A percentile compares a stretch with the other conserved stretches of the same genome.
Evolutionary conservation across 2,113 vertebrate species (phyloP).

Genomic region (Elephantulus edwardii): DNA sequence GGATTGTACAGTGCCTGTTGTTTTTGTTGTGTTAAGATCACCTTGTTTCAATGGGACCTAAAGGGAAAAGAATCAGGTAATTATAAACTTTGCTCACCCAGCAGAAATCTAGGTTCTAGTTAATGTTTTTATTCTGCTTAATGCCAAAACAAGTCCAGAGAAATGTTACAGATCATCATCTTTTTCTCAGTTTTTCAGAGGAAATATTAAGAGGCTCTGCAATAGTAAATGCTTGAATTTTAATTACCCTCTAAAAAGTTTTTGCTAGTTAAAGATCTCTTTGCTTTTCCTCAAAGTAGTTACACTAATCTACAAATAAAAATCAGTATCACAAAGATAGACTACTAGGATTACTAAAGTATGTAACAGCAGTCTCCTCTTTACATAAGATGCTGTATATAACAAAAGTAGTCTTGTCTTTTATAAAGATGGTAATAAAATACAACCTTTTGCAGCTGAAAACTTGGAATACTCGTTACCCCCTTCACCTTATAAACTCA

Average conservation of each 20-base stretch:
- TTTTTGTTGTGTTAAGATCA: not conserved
- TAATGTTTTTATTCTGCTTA: slow-evolving; percentile 33
- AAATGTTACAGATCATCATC: not conserved
- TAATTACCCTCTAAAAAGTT: not conserved
- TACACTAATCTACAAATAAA: slow-evolving; percentile 26
- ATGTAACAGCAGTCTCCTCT: not conserved
- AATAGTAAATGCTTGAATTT: slow-evolving; percentile 36
- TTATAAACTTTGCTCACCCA: not conserved
- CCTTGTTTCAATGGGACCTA: not conserved
- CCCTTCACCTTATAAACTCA: not conserved
- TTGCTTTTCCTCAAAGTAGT: slow-evolving; percentile 12
- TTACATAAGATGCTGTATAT: no score
- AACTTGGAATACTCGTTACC: not conserved
- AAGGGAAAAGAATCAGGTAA: not conserved
- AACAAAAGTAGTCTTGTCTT: no score
- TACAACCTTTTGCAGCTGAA: not conserved
- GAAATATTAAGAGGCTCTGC: not conserved
- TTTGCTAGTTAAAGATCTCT: not conserved
- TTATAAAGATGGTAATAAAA: no score
- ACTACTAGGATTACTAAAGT: not conserved
- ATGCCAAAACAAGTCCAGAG: not conserved
- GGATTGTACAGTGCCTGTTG: not conserved
- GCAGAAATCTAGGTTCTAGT: not conserved
- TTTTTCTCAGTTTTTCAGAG: not conserved
- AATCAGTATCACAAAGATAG: not conserved